A percentile compares a stretch with the other conserved stretches of the same genome.
Evolutionary conservation across 1,140 invertebrate species (phyloP).

Genomic region (Drosophila littoralis): DNA sequence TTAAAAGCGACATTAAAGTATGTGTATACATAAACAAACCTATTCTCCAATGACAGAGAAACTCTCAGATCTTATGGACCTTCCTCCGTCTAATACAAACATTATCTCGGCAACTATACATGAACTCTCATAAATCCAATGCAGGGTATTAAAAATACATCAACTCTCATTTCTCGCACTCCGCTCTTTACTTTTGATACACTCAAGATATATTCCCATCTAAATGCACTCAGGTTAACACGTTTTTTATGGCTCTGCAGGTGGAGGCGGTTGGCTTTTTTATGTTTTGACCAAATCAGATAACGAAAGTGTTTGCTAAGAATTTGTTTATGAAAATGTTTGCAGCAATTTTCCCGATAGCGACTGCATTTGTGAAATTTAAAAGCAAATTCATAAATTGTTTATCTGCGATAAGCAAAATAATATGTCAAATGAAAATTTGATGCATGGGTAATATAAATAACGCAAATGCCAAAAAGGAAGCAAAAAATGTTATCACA

Average conservation of each 20-base stretch:
- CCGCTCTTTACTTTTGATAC: neutral
- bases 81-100: too few species aligned
- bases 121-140: neutral
- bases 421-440: constrained; percentile 1
- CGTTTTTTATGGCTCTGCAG: constrained; percentile 10
- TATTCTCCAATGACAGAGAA: too few species aligned
- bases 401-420: neutral
- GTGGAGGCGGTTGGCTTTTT: neutral
- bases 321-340: constrained; percentile 1
- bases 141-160: neutral
- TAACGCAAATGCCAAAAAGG: neutral
- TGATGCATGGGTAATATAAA: constrained; percentile 1
- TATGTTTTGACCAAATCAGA: constrained; percentile 8
- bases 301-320: neutral
- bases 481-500: neutral
- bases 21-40: too few species aligned
- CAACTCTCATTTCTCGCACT: neutral
- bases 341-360: neutral
- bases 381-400: neutral
- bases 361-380: neutral
- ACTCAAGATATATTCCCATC: constrained; percentile 8
- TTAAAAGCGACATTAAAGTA: too few species aligned
- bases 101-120: too few species aligned
- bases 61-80: too few species aligned
- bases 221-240: constrained; percentile 14